A percentile compares a stretch with the other conserved stretches of the same genome.
These are phyloP conservation scores for Procavia capensis DNA, from an alignment of 2,113 vertebrate species.

Conservation along the genomic window DNA sequence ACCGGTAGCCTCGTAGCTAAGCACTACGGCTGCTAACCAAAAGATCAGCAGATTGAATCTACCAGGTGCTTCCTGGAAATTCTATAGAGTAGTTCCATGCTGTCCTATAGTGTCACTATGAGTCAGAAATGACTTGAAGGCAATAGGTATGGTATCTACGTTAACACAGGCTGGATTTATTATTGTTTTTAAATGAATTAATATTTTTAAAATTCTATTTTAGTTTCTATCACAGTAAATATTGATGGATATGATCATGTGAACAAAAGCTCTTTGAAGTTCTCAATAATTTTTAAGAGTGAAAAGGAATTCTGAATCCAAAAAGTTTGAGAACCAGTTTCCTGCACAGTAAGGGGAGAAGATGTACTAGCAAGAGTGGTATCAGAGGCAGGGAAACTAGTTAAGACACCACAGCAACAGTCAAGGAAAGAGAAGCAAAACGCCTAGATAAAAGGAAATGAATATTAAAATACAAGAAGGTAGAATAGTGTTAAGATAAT, in stretches of 20 bases:
- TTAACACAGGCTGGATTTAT: not conserved
- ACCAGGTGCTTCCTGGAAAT: too few relatives aligned
- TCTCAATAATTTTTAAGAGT: conserved; percentile 7
- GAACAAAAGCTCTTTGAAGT: conserved; percentile 2
- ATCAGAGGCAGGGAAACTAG: not conserved
- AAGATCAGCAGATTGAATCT: too few relatives aligned
- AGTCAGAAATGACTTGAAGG: too few relatives aligned
- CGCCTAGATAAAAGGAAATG: not conserved
- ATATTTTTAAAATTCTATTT: not conserved
- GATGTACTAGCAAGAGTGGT: not conserved
- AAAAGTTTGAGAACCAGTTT: conserved; percentile 10
- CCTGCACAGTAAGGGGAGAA: not conserved
- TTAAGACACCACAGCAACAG: not conserved
- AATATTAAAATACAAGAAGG: conserved; percentile 10
- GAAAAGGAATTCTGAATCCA: not conserved
- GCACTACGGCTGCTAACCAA: too few relatives aligned
- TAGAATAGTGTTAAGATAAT: not conserved
- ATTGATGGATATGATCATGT: not conserved
- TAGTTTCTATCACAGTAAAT: conserved; percentile 12
- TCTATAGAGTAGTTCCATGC: too few relatives aligned
- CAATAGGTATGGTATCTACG: too few relatives aligned
- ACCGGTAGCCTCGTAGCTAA: too few relatives aligned
- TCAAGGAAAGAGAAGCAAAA: not conserved
- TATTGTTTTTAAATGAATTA: not conserved
- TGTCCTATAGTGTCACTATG: too few relatives aligned